A percentile compares a stretch with the other conserved stretches of the same genome.
phyloP scores from a whole-genome alignment of 1,140 invertebrate genomes.

The Helicoverpa zea region DNA sequence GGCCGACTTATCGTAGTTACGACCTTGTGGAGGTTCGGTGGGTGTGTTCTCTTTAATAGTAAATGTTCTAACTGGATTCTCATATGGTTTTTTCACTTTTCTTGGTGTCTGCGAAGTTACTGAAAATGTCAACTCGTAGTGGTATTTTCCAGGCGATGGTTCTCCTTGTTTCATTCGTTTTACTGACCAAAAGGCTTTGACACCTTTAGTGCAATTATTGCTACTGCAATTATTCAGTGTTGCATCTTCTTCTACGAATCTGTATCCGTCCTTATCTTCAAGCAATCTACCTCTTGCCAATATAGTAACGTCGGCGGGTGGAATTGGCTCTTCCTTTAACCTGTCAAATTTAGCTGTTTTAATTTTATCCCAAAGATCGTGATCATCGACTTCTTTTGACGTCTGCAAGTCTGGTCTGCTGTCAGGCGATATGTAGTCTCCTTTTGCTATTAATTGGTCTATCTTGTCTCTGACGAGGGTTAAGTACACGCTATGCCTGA shows the following conservation, averaged over 20 bases:
- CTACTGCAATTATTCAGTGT: conserved; percentile 79
- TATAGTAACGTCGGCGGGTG: conserved; percentile 88
- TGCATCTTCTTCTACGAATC: conserved; percentile 87
- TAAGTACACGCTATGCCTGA: conserved; percentile 88
- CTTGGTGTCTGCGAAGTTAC: conserved; percentile 85
- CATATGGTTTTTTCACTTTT: conserved; percentile 74
- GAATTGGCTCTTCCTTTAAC: conserved; percentile 75
- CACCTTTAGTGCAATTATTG: conserved; percentile 75
- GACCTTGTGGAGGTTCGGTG: conserved; percentile 55
- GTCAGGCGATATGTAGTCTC: conserved; percentile 70
- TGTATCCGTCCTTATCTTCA: conserved; percentile 80
- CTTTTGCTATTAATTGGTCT: conserved; percentile 79
- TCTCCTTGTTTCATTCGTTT: conserved; percentile 89
- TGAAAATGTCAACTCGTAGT: conserved; percentile 89
- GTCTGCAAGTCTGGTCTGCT: conserved; percentile 63
- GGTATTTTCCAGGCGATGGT: conserved; percentile 79
- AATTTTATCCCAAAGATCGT: conserved; percentile 85
- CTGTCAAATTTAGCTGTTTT: conserved; percentile 86
- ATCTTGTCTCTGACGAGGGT: conserved; percentile 86
- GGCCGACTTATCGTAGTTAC: conserved; percentile 7
- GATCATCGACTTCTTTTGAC: conserved; percentile 79
- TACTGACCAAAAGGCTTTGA: conserved; percentile 89
- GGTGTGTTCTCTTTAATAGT: conserved; percentile 80
- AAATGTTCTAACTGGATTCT: conserved; percentile 82
- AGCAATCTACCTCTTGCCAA: conserved; percentile 88